phyloP scores from a whole-genome alignment of 1,140 invertebrate genomes.

The Lepidotrigona ventralis region DNA sequence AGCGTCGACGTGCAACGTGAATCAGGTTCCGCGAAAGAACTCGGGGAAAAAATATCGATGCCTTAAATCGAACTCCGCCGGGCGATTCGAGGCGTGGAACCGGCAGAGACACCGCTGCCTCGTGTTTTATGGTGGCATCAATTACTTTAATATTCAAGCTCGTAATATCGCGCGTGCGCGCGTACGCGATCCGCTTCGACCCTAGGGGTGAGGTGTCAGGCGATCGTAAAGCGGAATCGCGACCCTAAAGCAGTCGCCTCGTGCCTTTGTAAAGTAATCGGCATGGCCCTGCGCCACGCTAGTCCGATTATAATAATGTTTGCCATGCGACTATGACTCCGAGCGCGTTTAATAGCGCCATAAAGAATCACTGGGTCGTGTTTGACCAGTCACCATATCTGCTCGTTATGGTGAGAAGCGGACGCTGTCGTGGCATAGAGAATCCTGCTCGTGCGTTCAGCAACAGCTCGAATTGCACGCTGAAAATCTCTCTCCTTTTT shows the following conservation, averaged over 20 bases:
- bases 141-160: slow-evolving; percentile 76
- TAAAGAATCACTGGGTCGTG: slow-evolving; percentile 69
- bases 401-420: slow-evolving; percentile 35
- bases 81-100: slow-evolving; percentile 39
- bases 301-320: slow-evolving; percentile 72
- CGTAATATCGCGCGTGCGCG: slow-evolving; percentile 61
- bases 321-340: slow-evolving; percentile 61
- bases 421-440: not conserved
- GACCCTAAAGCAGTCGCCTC: slow-evolving; percentile 60
- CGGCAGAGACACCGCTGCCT: slow-evolving; percentile 62
- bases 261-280: slow-evolving; percentile 64
- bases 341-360: slow-evolving; percentile 67
- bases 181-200: slow-evolving; percentile 28
- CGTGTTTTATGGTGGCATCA: slow-evolving; percentile 74
- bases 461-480: slow-evolving; percentile 9
- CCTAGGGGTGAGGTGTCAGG: slow-evolving; percentile 68
- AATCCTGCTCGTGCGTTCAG: slow-evolving; percentile 23
- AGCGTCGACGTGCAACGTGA: not conserved
- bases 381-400: slow-evolving; percentile 57
- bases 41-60: slow-evolving; percentile 7
- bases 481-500: not conserved
- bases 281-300: slow-evolving; percentile 34
- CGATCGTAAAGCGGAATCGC: slow-evolving; percentile 68
- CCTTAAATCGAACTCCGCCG: slow-evolving; percentile 23
- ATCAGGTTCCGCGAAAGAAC: not conserved